Base-by-base conservation (phyloP, 2,113 vertebrate genomes). In the Barbus barbus region DNA sequence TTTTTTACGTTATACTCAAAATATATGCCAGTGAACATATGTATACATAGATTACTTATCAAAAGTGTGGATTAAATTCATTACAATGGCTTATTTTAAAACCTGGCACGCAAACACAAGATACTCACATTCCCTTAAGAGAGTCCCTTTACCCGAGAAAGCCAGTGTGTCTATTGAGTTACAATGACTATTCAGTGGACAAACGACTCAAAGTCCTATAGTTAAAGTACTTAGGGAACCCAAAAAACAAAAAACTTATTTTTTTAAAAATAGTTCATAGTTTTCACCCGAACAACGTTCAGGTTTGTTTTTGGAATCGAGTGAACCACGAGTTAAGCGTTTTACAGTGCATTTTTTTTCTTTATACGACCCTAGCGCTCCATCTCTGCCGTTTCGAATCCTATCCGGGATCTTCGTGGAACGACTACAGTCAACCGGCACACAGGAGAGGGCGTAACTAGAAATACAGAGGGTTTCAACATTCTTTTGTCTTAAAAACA, bases 21-120 rank as follows among this genome's bases (percentile, higher is more conserved):
- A 94, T 94, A 95, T 94, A 95, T 91, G 93, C 93, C 92, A 94
- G 94, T 92, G 87, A 93, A 94, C 92, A 93, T 94, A 94, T 95
- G 93, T 95, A 93, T 94, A 95, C 92, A 92, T 93, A 93, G 91
- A 92, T 93, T 93, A 92, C 90, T 93, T 94, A 93, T 94, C 93
- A 93, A 94, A 94, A 93, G 92, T 94, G 94, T 94, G 93, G 92
- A 92, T 94, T 88, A 94, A 89, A 94, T 92, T 94, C 90, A 93
- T 95, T 93, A 91, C 89, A 94, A 95, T 94, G 93, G 94, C 94
- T 95, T 95, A 90, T 93, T 85, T 82, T 69, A n/a, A 60, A 91
- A 93, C 92, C 92, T 93, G 94, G 93, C 90, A 94, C 92, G 90
- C 90, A 93, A 80, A 90, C 82, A 93, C 90, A 92, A 82, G 92